Base-by-base conservation (phyloP, 1,140 invertebrate genomes). In the Nebria ingens region DNA sequence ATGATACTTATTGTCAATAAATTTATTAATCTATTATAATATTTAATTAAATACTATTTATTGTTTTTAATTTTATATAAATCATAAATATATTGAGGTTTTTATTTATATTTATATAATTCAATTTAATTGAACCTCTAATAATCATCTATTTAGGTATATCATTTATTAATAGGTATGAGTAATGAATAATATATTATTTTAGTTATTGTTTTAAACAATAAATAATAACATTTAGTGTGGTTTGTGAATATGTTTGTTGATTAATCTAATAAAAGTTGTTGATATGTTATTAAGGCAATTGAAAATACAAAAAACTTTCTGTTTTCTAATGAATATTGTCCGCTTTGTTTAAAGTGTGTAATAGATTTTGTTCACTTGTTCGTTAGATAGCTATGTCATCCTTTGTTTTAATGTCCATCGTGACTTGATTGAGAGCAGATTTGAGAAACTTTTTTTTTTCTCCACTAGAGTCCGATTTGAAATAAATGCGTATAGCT, bases 401-500 rank as follows among this genome's bases (percentile, higher is more conserved):
- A 17, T 45, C 40, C 17, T 45, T 45, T 45, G 40, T 45, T 45
- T 45, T 45, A 45, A 11, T 17, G 40, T 45, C 40, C 4, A 17
- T 45, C 40, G 40, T 45, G 40, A 45, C 40, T 45, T 34, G 25
- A 34, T 34, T 34, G 25, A 34, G 25, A 34, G 25, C 25, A 45
- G 40, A 45, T 45, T 45, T 45, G 40, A 11, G 40, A 45, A 45
- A 11, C 40, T 12, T 6, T 45, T 45, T 45, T 45, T 45, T 4
- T 45, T 45, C n/a, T n/a, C n/a, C n/a, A n/a, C n/a, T n/a, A 29
- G 13, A 45, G 17, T 9, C 6, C 9, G 6, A 45, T 45, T 45
- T 45, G 40, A 45, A 45, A 45, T 11, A 45, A 45, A 45, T 11
- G 3, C 40, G 40, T 45, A 13, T 6, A 13, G 15, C 40, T 45